phyloP scores from a whole-genome alignment of 2,113 vertebrate species.

The Pithys albifrons region DNA sequence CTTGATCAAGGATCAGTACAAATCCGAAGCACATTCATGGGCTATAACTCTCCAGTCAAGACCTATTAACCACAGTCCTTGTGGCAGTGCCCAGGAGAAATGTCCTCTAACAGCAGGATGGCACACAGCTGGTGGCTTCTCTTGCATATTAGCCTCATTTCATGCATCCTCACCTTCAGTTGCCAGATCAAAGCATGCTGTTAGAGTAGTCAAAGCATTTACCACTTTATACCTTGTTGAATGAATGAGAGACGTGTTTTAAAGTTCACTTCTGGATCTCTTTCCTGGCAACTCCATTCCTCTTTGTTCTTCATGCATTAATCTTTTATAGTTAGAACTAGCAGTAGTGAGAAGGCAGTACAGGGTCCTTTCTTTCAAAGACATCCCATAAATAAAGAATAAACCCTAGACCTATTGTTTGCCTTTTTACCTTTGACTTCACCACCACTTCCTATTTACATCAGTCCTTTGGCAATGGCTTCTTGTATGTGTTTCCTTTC shows the following conservation, averaged over 20 bases:
- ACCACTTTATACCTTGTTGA: neutral
- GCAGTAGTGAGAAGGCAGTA: neutral
- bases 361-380: constrained; percentile 13
- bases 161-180: neutral
- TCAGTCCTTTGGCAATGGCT: neutral
- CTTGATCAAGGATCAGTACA: neutral
- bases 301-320: neutral
- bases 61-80: neutral
- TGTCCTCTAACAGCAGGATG: neutral
- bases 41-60: neutral
- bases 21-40: neutral
- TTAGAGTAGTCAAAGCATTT: neutral
- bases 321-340: neutral
- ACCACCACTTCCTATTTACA: neutral
- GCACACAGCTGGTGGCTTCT: neutral
- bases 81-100: neutral
- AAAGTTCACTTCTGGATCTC: neutral
- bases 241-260: neutral
- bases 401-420: neutral
- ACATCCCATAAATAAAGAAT: constrained; percentile 6
- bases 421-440: constrained; percentile 4
- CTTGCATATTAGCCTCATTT: neutral
- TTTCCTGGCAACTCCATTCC: neutral
- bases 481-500: neutral
- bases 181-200: neutral